Percentiles rank a stretch among this genome's conserved stretches.
phyloP scores from a whole-genome alignment of 2,113 vertebrate species.

The Verasper variegatus region DNA sequence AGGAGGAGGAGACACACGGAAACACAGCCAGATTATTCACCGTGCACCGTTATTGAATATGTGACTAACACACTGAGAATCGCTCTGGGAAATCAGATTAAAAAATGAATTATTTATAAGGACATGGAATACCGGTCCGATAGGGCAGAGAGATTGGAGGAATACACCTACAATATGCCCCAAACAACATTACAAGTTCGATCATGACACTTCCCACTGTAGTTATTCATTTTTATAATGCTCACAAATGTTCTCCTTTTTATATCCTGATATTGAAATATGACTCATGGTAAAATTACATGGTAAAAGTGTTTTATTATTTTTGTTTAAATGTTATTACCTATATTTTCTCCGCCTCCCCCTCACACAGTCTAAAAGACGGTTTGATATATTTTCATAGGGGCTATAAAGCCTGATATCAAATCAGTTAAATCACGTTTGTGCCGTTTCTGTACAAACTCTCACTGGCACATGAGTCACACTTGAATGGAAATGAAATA shows the following conservation, averaged over 20 bases:
- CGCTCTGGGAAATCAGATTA: conserved; percentile 83
- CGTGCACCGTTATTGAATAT: conserved; percentile 80
- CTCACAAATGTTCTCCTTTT: conserved; percentile 67
- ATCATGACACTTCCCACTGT: conserved; percentile 76
- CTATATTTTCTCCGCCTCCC: conserved; percentile 43
- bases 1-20: conserved; percentile 36
- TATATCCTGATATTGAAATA: conserved; percentile 80
- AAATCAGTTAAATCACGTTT: conserved; percentile 61
- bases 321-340: conserved; percentile 77
- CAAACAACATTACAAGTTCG: conserved; percentile 81
- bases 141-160: conserved; percentile 65
- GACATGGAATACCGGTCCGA: conserved; percentile 72
- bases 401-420: conserved; percentile 58
- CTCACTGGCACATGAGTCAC: conserved; percentile 36
- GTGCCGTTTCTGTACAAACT: conserved; percentile 42
- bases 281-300: conserved; percentile 72
- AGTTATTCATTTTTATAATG: conserved; percentile 78
- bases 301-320: conserved; percentile 76
- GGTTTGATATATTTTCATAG: conserved; percentile 65
- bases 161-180: conserved; percentile 75
- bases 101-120: conserved; percentile 85
- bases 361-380: conserved; percentile 51
- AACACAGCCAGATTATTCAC: conserved; percentile 80
- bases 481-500: conserved; percentile 46
- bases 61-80: conserved; percentile 82